Conservation (phyloP, 2,113 vertebrate species). For the Barbus barbus region DNA sequence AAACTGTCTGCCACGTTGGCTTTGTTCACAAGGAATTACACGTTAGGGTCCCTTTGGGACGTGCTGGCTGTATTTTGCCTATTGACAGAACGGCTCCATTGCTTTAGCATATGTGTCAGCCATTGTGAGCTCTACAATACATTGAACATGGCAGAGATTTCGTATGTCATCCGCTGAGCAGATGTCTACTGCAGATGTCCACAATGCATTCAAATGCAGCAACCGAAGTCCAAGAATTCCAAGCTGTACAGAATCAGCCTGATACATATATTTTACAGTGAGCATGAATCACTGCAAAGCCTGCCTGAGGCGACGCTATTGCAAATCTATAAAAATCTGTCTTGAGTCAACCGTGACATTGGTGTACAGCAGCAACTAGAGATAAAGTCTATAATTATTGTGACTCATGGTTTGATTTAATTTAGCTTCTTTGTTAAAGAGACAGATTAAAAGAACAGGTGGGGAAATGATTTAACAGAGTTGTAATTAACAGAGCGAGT, state of each 20-base stretch:
- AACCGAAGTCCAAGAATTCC: not conserved
- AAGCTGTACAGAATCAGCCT: not conserved
- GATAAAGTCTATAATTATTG: slow-evolving; percentile 47
- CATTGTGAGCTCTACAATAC: slow-evolving; percentile 13
- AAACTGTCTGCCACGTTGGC: slow-evolving; percentile 17
- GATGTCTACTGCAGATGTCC: slow-evolving; percentile 46
- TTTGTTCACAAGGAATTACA: slow-evolving; percentile 12
- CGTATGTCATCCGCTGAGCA: slow-evolving; percentile 40
- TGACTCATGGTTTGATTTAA: slow-evolving; percentile 46
- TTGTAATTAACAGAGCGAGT: slow-evolving; percentile 31
- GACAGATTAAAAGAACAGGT: slow-evolving; percentile 43
- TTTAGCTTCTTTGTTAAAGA: slow-evolving; percentile 37
- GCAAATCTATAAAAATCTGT: slow-evolving; percentile 42
- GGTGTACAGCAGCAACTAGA: slow-evolving; percentile 28
- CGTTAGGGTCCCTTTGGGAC: not conserved
- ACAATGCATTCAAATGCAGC: slow-evolving; percentile 12
- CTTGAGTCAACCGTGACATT: slow-evolving; percentile 40
- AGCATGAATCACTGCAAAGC: slow-evolving; percentile 8
- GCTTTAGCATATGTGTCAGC: slow-evolving; percentile 27
- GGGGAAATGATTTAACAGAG: slow-evolving; percentile 39
- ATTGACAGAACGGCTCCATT: slow-evolving; percentile 18
- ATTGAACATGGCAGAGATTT: slow-evolving; percentile 35
- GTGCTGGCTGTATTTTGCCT: slow-evolving; percentile 19
- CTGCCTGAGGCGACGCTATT: slow-evolving; percentile 3
- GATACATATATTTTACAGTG: slow-evolving; percentile 7